Evolutionary conservation across 2,797 vertebrate genomes (phyloP), one percentile per base, ranked within the genome.

Genomic region (Poecilia wingei): DNA sequence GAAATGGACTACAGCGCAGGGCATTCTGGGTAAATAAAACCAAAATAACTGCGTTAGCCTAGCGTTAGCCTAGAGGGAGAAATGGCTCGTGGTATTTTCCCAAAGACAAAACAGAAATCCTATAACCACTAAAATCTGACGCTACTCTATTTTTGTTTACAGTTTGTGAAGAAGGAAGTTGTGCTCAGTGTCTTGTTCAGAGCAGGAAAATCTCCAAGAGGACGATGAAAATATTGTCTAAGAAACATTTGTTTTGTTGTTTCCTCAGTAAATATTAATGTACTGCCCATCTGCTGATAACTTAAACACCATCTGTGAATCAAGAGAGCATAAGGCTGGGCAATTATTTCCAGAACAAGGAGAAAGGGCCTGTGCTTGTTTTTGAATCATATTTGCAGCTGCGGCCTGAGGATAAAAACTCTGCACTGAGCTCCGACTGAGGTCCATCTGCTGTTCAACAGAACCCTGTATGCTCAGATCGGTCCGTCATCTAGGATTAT

Each of bases 211-310:
- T 28, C 12, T 46, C 41, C 12, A 74, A 53, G 57, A 51, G 45
- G 2, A 1, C 70, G 31, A 53, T n/a, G 61, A 14, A 70, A 3
- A 22, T 72, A 66, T 39, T 55, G 46, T 14, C 18, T 36, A 14
- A 72, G 36, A 18, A 4, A 1, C 12, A 4, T 5, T 22, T 57
- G 46, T 75, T 8, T 1, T 46, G 8, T 33, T 46, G n/a, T 57
- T 76, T 81, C 57, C 28, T 41, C 33, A 22, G 31, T 20, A 43
- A 68, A 80, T 64, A 71, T 72, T 13, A 78, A 75, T 66, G 45
- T 41, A 16, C 74, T 16, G 4, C 20, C 0, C 74, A 64, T 76
- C 74, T 83, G 77, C 36, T 61, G 70, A 73, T 25, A 71, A 70
- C 46, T 46, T 70, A 47, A 45, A 55, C 71, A 45, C 75, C 36